A percentile compares a stretch with the other conserved stretches of the same genome.
Conservation (phyloP, 2,113 vertebrate species). For the Cinclus mexicanus region DNA sequence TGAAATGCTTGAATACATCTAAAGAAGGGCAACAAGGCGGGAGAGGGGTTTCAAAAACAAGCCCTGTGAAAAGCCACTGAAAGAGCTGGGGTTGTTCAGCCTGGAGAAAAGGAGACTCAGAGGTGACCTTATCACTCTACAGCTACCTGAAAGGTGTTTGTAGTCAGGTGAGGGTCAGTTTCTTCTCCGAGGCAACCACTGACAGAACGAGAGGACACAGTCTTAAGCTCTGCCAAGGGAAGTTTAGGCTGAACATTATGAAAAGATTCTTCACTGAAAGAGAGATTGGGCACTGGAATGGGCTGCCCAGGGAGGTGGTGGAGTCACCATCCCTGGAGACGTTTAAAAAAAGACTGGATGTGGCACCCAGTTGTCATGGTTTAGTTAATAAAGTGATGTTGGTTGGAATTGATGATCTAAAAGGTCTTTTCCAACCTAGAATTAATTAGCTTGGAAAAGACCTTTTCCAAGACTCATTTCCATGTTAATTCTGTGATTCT, state of each 20-base stretch:
- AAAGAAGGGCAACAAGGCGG: too few relatives aligned
- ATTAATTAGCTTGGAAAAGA: too few relatives aligned
- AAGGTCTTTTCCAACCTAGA: not conserved
- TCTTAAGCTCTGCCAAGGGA: not conserved
- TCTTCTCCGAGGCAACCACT: not conserved
- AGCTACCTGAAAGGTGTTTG: not conserved
- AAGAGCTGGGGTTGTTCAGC: not conserved
- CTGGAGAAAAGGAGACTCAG: not conserved
- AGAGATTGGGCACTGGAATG: not conserved
- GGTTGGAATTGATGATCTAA: not conserved
- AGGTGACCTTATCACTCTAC: too few relatives aligned
- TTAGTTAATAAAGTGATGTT: not conserved
- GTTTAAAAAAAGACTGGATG: not conserved
- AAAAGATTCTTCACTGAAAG: not conserved
- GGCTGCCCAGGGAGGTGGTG: not conserved
- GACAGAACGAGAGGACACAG: not conserved
- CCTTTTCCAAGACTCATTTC: too few relatives aligned
- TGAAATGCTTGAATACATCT: not conserved
- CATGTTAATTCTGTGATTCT: not conserved
- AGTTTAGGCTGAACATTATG: not conserved
- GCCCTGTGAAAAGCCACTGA: not conserved
- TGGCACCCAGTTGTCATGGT: not conserved
- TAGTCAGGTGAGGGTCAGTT: not conserved
- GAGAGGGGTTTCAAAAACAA: not conserved
- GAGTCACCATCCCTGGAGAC: too few relatives aligned